phyloP scores from a whole-genome alignment of 2,888 invertebrate genomes.

The Melanargia galathea region DNA sequence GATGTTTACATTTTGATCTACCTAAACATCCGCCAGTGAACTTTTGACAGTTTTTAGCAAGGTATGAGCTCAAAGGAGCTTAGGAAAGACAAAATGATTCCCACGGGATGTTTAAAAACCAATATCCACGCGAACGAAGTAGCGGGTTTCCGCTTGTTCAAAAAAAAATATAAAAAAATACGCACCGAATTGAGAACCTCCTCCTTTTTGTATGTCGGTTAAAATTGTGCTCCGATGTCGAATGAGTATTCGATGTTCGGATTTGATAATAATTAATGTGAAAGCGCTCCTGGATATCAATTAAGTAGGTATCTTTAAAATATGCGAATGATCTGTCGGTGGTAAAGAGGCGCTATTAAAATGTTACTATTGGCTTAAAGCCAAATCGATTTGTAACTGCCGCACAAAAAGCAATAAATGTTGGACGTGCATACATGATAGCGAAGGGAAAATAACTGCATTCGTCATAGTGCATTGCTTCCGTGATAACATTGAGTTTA shows the following conservation, averaged over 20 bases:
- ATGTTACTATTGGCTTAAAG: constrained; percentile 74
- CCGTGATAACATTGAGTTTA: constrained; percentile 54
- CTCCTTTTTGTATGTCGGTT: too few species aligned
- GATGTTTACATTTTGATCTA: too few species aligned
- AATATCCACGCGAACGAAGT: too few species aligned
- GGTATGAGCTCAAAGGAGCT: too few species aligned
- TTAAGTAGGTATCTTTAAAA: constrained; percentile 44
- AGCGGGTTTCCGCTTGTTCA: too few species aligned
- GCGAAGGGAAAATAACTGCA: constrained; percentile 69
- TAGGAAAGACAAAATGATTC: too few species aligned
- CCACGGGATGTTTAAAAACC: too few species aligned
- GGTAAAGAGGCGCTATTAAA: constrained; percentile 68
- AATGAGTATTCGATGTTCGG: background rate
- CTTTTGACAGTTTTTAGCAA: too few species aligned
- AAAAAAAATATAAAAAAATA: too few species aligned
- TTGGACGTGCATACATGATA: constrained; percentile 74
- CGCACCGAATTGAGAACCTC: too few species aligned
- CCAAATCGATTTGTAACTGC: constrained; percentile 81
- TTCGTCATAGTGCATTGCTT: constrained; percentile 64
- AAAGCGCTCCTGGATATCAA: constrained; percentile 17
- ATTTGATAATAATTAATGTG: constrained; percentile 2
- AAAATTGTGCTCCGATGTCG: background rate
- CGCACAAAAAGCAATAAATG: constrained; percentile 78
- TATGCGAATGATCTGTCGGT: constrained; percentile 46
- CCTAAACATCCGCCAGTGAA: too few species aligned